Evolutionary conservation across 1,140 invertebrate genomes (phyloP).

Genomic region (Pseudomyrmex dendroicus): DNA sequence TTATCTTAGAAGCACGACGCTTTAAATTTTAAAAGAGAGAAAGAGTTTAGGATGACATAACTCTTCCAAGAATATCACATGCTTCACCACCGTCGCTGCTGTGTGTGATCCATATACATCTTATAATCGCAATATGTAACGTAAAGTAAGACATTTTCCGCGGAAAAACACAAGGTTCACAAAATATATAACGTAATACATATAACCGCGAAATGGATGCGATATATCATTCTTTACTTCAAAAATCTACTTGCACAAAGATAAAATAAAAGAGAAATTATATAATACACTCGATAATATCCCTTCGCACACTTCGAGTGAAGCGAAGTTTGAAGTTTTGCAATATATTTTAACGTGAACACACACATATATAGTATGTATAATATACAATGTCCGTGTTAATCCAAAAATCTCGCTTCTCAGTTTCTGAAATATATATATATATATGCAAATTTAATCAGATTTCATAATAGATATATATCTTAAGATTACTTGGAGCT

Average conservation of each 20-base stretch:
- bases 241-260: background rate
- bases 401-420: no score
- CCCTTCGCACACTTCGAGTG: no score
- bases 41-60: slow-evolving; percentile 39
- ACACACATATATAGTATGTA: no score
- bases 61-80: slow-evolving; percentile 20
- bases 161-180: background rate
- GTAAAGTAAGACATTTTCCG: background rate
- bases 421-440: no score
- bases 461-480: no score
- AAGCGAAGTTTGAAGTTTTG: no score
- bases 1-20: background rate
- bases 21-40: background rate
- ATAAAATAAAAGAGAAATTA: background rate
- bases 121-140: background rate
- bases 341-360: no score
- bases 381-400: no score
- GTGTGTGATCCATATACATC: background rate
- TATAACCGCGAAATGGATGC: background rate
- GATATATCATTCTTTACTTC: no score
- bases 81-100: background rate
- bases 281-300: no score
- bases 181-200: background rate
- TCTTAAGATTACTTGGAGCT: no score
- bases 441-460: no score